phyloP scores from a whole-genome alignment of 2,797 vertebrate genomes.

The Pipistrellus pipistrellus region DNA sequence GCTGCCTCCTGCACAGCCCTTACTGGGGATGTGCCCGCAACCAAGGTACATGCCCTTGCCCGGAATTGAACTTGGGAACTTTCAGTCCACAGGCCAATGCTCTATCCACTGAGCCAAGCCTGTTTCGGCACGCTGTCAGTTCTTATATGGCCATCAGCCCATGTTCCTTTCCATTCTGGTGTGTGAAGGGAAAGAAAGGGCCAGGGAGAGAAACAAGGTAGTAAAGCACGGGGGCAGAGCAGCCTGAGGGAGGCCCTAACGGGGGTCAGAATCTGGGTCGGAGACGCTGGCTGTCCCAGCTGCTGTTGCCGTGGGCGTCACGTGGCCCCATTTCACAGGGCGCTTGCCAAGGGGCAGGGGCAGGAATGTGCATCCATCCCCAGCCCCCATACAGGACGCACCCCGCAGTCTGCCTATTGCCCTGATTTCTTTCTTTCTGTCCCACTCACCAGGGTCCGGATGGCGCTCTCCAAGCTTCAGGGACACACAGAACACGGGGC shows the following conservation, averaged over 20 bases:
- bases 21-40: too few relatives aligned
- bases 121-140: too few relatives aligned
- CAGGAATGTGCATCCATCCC: background rate
- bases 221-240: background rate
- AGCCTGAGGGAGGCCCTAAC: background rate
- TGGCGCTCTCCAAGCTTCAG: background rate
- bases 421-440: constrained; percentile 25
- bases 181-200: background rate
- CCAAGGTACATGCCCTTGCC: too few relatives aligned
- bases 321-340: background rate
- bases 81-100: too few relatives aligned
- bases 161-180: background rate
- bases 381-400: background rate
- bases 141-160: background rate
- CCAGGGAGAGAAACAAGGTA: background rate
- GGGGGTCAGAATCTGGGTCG: background rate
- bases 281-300: constrained; percentile 22
- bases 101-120: too few relatives aligned
- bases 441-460: background rate
- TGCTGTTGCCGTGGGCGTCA: background rate
- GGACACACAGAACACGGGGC: background rate
- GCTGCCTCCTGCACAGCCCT: too few relatives aligned
- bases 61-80: too few relatives aligned
- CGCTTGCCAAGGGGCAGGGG: background rate
- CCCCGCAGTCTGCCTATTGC: background rate